These are phyloP conservation scores for Rhynchonycteris naso DNA, from an alignment of 2,797 vertebrate genomes.

Conservation along the genomic window DNA sequence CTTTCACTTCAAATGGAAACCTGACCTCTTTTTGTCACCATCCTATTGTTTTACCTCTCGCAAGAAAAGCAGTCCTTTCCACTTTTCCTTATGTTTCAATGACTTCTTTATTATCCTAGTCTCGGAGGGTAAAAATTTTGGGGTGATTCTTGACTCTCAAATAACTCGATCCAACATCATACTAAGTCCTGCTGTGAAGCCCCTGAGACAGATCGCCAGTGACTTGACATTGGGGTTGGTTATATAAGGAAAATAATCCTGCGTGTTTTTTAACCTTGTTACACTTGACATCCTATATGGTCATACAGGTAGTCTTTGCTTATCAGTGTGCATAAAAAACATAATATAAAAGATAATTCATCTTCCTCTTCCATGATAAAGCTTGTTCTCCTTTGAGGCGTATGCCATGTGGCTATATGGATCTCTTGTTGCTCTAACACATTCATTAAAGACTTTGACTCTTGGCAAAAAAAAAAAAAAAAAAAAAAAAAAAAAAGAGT, in stretches of 20 bases:
- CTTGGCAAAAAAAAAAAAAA: too few relatives aligned
- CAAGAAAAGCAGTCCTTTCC: neutral
- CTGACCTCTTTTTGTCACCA: slow-evolving; percentile 21
- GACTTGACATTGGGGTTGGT: slow-evolving; percentile 21
- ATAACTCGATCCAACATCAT: neutral
- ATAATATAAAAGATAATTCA: neutral
- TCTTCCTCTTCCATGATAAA: slow-evolving; percentile 15
- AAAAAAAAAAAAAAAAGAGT: too few relatives aligned
- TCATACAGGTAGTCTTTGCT: neutral
- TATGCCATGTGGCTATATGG: neutral
- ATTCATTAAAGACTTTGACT: slow-evolving; percentile 35
- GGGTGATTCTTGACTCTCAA: slow-evolving; percentile 46
- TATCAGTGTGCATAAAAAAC: neutral
- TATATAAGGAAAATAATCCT: slow-evolving; percentile 32
- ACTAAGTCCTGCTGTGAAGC: neutral
- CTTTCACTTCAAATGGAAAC: slow-evolving; percentile 23
- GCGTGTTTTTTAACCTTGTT: slow-evolving; percentile 21
- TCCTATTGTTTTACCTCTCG: slow-evolving; percentile 32
- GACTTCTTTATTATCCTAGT: neutral
- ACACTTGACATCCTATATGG: neutral
- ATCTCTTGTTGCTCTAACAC: slow-evolving; percentile 24
- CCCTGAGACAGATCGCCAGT: slow-evolving; percentile 11
- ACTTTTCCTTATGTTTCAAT: slow-evolving; percentile 17
- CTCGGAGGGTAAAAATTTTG: neutral
- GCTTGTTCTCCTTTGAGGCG: slow-evolving; percentile 12